Conservation (phyloP, 2,888 invertebrate species). For the Oscheius sp. region DNA sequence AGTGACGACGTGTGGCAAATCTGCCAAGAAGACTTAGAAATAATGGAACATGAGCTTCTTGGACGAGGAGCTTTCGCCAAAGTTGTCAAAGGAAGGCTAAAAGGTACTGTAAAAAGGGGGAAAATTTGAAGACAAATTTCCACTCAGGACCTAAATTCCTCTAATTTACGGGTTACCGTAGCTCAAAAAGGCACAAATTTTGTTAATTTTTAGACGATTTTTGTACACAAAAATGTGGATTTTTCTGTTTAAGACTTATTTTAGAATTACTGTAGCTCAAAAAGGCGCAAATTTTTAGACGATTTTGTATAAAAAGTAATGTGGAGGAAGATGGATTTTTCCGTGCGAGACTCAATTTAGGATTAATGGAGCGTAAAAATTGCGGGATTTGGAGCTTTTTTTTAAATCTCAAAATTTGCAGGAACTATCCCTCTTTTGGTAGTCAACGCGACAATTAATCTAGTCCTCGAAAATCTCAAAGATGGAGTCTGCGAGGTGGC, state of each 20-base stretch:
- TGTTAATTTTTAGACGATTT: no score
- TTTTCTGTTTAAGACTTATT: no score
- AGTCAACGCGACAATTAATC: conserved; percentile 37
- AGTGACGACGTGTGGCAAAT: conserved; percentile 58
- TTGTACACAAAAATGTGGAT: no score
- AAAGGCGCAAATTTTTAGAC: neutral
- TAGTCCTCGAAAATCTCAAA: conserved; percentile 39
- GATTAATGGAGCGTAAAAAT: no score
- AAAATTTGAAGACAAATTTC: neutral
- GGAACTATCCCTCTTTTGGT: conserved; percentile 43
- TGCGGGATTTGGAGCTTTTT: no score
- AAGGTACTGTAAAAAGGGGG: conserved; percentile 28
- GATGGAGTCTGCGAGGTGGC: conserved; percentile 51
- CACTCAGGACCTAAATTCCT: no score
- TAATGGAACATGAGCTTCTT: conserved; percentile 50
- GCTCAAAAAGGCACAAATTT: no score
- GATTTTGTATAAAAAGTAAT: no score
- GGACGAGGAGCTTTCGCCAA: conserved; percentile 62
- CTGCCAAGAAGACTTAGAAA: conserved; percentile 39
- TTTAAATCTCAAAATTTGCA: no score
- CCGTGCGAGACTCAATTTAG: no score
- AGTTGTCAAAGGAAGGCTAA: conserved; percentile 56
- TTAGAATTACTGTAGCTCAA: neutral
- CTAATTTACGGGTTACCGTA: no score
- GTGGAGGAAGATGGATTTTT: no score